Base-by-base conservation (phyloP, 2,113 vertebrate genomes). In the Mionectes macconnelli region DNA sequence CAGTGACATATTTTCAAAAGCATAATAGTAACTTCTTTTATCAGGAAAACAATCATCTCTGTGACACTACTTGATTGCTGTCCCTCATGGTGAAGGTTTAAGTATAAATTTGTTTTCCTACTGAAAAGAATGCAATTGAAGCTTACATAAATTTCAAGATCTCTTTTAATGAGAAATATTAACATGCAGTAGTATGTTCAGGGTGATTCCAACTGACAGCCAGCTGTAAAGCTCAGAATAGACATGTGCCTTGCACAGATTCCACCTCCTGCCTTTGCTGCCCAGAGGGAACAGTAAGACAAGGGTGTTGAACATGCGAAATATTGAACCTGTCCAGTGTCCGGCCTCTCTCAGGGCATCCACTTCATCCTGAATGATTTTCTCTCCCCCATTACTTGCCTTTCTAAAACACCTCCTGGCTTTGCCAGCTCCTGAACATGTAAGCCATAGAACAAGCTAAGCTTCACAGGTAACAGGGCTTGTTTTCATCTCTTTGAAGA, bases 241-340 rank as follows among this genome's bases (percentile, higher is more conserved):
- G 6, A 28, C 47, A 22, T 31, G 7, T 35, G 59, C 15, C 76
- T 75, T 80, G 27, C 50, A 52, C 25, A 52, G 50, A 52, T 52
- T 52, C 50, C 8, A 52, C 50, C 50, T 52, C 50, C 50, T 35
- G 53, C 2, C 52, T 91, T 75, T 77, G 66, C 52, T 83, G 62
- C 45, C 44, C 57, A 64, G 35, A 57, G n/a, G 13, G 39, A 60
- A 67, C 10, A 62, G 22, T 25, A 67, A 57, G 44, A 63, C n/a
- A 63, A n/a, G 6, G 0, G 4, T 14, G 16, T 35, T 1, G 6
- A 81, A 72, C 3, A 42, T 0, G 0, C 68, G 18, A 91, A 83
- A 80, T 73, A 64, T 4, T 64, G 35, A 93, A 70, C 10, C 8
- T 93, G 40, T 17, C 30, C 47, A 75, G 17, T 4, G 12, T 31